phyloP scores from a whole-genome alignment of 1,140 invertebrate genomes.

The Lutraria rhynchaena region DNA sequence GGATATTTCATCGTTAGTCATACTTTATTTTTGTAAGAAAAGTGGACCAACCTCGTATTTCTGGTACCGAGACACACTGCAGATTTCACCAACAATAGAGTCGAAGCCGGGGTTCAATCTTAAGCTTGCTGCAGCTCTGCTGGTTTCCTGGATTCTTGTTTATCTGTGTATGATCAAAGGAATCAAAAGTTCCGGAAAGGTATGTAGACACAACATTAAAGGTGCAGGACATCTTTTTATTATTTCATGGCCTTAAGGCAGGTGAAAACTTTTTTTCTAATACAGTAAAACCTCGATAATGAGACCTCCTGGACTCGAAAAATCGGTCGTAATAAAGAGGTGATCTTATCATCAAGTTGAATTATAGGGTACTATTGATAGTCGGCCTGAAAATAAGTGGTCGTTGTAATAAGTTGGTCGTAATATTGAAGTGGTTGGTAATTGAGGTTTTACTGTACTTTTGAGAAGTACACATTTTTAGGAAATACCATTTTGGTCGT shows the following conservation, averaged over 20 bases:
- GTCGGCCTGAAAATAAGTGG: too few species aligned
- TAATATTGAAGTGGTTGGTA: too few species aligned
- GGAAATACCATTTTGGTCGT: too few species aligned
- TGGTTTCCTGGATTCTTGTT: constrained; percentile 96
- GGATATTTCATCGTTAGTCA: too few species aligned
- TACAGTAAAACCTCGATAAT: too few species aligned
- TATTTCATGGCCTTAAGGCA: neutral
- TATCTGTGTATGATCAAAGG: constrained; percentile 99
- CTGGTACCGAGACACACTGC: constrained; percentile 73
- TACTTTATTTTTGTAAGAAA: constrained; percentile 65
- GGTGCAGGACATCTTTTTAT: neutral
- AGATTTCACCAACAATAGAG: constrained; percentile 69
- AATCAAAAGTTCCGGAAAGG: constrained; percentile 97
- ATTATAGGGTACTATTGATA: neutral
- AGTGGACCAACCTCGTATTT: constrained; percentile 74
- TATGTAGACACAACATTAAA: constrained; percentile 69
- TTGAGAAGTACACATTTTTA: too few species aligned
- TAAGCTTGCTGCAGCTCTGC: constrained; percentile 93
- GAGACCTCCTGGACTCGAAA: too few species aligned
- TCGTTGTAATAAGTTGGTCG: too few species aligned
- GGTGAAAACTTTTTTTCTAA: neutral
- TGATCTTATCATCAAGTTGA: too few species aligned
- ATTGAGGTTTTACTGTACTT: too few species aligned
- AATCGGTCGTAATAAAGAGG: too few species aligned
- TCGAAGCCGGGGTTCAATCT: constrained; percentile 88